Base-by-base conservation (phyloP, 2,797 vertebrate species). In the Pitangus sulphuratus region DNA sequence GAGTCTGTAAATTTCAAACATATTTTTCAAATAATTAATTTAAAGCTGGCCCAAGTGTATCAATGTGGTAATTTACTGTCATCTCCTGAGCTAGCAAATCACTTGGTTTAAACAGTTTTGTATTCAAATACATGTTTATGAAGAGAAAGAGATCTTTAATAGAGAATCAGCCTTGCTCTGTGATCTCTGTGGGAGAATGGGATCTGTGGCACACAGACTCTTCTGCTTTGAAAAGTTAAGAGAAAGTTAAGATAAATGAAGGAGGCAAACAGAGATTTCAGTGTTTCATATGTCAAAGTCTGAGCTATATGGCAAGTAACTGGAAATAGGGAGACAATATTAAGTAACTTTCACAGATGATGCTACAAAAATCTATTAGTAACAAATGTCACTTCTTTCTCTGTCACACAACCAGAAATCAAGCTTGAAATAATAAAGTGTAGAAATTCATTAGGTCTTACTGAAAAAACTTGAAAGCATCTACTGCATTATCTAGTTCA, bases 111-210 rank as follows among this genome's bases (percentile, higher is more conserved):
- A 91, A 66, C 35, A 37, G 19, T 61, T 94, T 78, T 61, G 47
- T 62, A 72, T 74, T 74, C 57, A 94, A 80, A 84, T 72, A 58
- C 24, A 20, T 11, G 25, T 47, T 48, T 58, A 60, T 37, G 58
- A 71, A 95, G 47, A 83, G 40, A 14, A 87, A 91, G 64, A 89
- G 53, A 80, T 85, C 60, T 90, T 78, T 80, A 72, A 88, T 50
- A 75, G 16, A 13, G 30, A 74, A 60, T 66, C 74, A 94, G 33
- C 64, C 68, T 93, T 95, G 54, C 31, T 88, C 53, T 92, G 21
- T 80, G 74, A 61, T 84, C 75, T 92, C 16, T 12, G 20, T 1
- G 2, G 40, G n/a, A 83, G 50, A 74, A 37, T 1, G 3, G 4
- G 16, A 42, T 42, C 3, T 19, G n/a, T 42, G 60, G 25, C 42